Base-by-base conservation (phyloP, 2,113 vertebrate genomes). In the Periophthalmodon schlosseri region DNA sequence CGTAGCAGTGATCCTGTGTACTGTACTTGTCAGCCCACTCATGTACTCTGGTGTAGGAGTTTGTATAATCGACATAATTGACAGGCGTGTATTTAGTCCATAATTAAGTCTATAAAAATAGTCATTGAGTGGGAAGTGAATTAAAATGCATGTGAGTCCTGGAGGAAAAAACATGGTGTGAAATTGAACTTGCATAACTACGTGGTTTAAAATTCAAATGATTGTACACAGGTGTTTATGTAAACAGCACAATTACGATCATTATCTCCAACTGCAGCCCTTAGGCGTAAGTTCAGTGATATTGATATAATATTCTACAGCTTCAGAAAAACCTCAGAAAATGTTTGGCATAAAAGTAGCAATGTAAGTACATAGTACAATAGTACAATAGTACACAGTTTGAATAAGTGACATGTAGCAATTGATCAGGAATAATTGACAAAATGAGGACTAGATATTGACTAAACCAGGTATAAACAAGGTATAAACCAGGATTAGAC, bases 81-180 rank as follows among this genome's bases (percentile, higher is more conserved):
- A 68, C 39, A 68, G 39, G 7, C 66, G 2, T 68, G 21, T 44
- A 49, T 24, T 49, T 68, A 49, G n/a, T 65, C 36, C 57, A 39
- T 65, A 65, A 65, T 65, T 39, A 5, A 36, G 34, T 24, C 14
- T 68, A 21, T 68, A 44, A 68, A 68, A 68, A 68, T 68, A 68
- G 66, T 47, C 1, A 14, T 14, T 24, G 66, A 49, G 66, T 68
- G 66, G 66, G 66, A 68, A 44, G 66, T 49, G 14, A 49, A 68
- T 68, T 68, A 24, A 68, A 49, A 24, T 68, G 66, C 66, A 68
- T 15, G 52, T 21, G 4, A 23, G 20, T 24, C 66, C 39, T 21
- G 6, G n/a, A 44, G 66, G 66, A 28, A 68, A 18, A 65, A 68
- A 68, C 46, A 18, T 15, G 66, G 12, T 6, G 21, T 15, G 66